phyloP scores from a whole-genome alignment of 2,888 invertebrate species.

The Watsonalla cultraria region DNA sequence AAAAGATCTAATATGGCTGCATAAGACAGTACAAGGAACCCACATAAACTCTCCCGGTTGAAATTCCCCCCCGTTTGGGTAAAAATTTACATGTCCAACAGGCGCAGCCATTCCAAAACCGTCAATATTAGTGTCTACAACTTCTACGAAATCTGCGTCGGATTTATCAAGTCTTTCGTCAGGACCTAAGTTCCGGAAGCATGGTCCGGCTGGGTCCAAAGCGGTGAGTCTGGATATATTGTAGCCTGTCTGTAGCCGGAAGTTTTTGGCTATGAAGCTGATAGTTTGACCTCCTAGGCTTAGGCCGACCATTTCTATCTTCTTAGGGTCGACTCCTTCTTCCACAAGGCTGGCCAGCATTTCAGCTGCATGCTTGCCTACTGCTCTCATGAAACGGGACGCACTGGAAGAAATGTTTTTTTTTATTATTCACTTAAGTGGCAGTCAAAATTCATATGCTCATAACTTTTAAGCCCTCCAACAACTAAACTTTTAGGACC shows the following conservation, averaged over 20 bases:
- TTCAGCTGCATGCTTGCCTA: constrained; percentile 45
- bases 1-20: constrained; percentile 40
- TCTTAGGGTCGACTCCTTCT: constrained; percentile 48
- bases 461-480: no score
- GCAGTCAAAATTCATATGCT: no score
- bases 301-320: constrained; percentile 46
- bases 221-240: constrained; percentile 47
- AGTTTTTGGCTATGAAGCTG: constrained; percentile 56
- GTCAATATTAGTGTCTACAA: constrained; percentile 53
- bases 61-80: constrained; percentile 60
- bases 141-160: constrained; percentile 58
- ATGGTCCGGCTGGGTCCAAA: constrained; percentile 57
- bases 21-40: constrained; percentile 34
- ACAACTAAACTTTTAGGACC: no score
- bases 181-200: constrained; percentile 53
- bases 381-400: constrained; percentile 36
- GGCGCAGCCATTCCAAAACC: constrained; percentile 57
- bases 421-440: no score
- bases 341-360: constrained; percentile 46
- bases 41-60: constrained; percentile 40
- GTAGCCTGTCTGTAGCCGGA: constrained; percentile 35
- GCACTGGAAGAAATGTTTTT: constrained; percentile 50
- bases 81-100: constrained; percentile 55
- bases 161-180: constrained; percentile 45
- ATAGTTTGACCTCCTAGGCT: constrained; percentile 57